A percentile compares a stretch with the other conserved stretches of the same genome.
These are phyloP conservation scores for Haliaeetus leucogaster DNA, from an alignment of 2,113 vertebrate genomes.

Conservation along the genomic window DNA sequence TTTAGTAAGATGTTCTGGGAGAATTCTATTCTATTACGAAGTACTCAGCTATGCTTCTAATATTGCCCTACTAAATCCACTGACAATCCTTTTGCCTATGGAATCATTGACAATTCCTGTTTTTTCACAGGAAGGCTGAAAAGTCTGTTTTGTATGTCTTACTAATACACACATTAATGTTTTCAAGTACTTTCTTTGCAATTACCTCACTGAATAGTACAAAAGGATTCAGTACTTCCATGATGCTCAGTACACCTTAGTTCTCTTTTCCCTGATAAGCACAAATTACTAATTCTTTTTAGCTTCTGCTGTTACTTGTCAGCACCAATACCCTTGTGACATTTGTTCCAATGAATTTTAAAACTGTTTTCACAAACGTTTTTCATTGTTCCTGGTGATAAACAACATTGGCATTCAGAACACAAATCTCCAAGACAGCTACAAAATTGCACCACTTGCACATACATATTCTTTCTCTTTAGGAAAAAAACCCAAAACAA, in stretches of 20 bases:
- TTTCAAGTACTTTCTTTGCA: background rate
- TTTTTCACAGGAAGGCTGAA: background rate
- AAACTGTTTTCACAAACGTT: background rate
- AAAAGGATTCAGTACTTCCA: background rate
- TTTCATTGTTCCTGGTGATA: background rate
- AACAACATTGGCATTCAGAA: too few relatives aligned
- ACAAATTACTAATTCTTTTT: background rate
- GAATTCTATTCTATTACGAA: background rate
- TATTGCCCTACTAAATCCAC: background rate
- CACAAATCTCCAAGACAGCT: background rate
- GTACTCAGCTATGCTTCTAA: background rate
- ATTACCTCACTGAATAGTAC: background rate
- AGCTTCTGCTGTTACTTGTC: background rate
- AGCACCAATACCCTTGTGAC: background rate
- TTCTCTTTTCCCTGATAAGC: background rate
- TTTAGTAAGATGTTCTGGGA: background rate
- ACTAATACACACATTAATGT: background rate
- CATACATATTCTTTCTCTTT: background rate
- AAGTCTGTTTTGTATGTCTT: background rate
- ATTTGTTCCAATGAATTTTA: background rate
- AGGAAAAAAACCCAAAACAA: background rate
- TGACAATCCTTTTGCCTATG: background rate
- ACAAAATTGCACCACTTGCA: background rate
- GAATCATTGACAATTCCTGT: background rate
- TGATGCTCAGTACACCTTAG: too few relatives aligned